Percentiles rank a stretch among this genome's conserved stretches.
These are phyloP conservation scores for Drosophila nebulosa DNA, from an alignment of 1,140 invertebrate genomes.

Conservation along the genomic window DNA sequence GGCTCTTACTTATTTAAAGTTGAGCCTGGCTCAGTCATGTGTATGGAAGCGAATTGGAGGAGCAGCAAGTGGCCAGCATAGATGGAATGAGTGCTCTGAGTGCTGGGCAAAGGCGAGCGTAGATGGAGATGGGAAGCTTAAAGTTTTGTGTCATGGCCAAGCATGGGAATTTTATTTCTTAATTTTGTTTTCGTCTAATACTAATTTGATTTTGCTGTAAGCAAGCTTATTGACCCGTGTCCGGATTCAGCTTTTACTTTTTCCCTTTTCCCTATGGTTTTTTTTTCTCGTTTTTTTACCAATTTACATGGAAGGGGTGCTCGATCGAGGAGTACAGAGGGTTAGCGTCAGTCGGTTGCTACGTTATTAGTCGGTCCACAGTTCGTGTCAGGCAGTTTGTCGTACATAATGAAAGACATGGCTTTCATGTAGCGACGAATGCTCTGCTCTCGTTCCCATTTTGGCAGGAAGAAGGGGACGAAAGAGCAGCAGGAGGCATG, in stretches of 20 bases:
- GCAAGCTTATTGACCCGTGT: slow-evolving; percentile 64
- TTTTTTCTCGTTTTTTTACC: slow-evolving; percentile 25
- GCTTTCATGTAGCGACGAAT: slow-evolving; percentile 61
- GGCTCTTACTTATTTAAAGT: slow-evolving; percentile 71
- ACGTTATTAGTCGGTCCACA: slow-evolving; percentile 60
- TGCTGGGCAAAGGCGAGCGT: neutral
- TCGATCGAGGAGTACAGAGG: slow-evolving; percentile 22
- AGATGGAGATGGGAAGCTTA: slow-evolving; percentile 1
- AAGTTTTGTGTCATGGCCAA: slow-evolving; percentile 42
- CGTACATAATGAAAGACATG: slow-evolving; percentile 77
- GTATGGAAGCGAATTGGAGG: slow-evolving; percentile 56
- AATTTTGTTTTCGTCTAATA: slow-evolving; percentile 73
- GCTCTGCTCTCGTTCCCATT: neutral
- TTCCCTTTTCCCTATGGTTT: slow-evolving; percentile 28
- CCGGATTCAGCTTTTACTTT: slow-evolving; percentile 50
- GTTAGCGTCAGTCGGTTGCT: slow-evolving; percentile 27
- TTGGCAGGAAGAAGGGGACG: neutral
- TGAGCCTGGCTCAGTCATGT: slow-evolving; percentile 68
- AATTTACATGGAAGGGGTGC: slow-evolving; percentile 56
- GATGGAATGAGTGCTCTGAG: neutral
- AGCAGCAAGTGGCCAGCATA: slow-evolving; percentile 21
- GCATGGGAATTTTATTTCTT: slow-evolving; percentile 65
- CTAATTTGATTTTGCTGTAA: slow-evolving; percentile 73
- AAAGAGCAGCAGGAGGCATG: slow-evolving; percentile 2
- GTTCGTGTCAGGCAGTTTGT: slow-evolving; percentile 72